Evolutionary conservation across 2,113 vertebrate species (phyloP), one percentile per base, ranked within the genome.

Genomic region (Quiscalus mexicanus): DNA sequence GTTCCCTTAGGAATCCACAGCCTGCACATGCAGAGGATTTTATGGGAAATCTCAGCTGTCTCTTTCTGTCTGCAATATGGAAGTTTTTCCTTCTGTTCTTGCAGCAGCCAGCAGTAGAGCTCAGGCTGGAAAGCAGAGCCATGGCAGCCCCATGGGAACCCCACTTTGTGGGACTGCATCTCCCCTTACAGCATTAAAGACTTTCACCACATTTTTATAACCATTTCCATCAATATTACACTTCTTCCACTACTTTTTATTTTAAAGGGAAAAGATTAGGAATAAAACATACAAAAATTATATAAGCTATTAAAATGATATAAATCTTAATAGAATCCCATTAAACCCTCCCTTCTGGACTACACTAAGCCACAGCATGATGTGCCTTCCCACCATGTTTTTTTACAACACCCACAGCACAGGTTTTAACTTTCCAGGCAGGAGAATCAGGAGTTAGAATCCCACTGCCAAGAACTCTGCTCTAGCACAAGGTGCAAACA

Each of bases 91-190:
- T 89, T 35, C 47, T 2, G 1, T 25, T 63, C 21, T 73, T 8
- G 5, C 49, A 73, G 62, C 85, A 63, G 74, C 37, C 60, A 58
- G 64, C 1, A 1, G 35, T 22, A 50, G 73, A 71, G 42, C 9
- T 31, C 39, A 35, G 70, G 49, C 30, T 64, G 65, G 23, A 37
- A 50, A 82, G 52, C 47, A 93, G 41, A 74, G 28, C 12, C 35
- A 3, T 3, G 35, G 74, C 49, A 85, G 47, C 47, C 59, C 11
- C 52, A 65, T 0, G 0, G 15, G 18, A 41, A 12, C 35, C 45
- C 12, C n/a, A 18, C 7, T 41, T 69, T 22, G 13, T 19, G 53
- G 53, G 37, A 19, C 55, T 91, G 77, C 49, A 21, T 50, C 69
- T n/a, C 35, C 19, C n/a, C 64, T 70, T 3, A 17, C 0, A n/a